These are phyloP conservation scores for Drosophila anomelani DNA, from an alignment of 2,888 invertebrate genomes.

Conservation along the genomic window DNA sequence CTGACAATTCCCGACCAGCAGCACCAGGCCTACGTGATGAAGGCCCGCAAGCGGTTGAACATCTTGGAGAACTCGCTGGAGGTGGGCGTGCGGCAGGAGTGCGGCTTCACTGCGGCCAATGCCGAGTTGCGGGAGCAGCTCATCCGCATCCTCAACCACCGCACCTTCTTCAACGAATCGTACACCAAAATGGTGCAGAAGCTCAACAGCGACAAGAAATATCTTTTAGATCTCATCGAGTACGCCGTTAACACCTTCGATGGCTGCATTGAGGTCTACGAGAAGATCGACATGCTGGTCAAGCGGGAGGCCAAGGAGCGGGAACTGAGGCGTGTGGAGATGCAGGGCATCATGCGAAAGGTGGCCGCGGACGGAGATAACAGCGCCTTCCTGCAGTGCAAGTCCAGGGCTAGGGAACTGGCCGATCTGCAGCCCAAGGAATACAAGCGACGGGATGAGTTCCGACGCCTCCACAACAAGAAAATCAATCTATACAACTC, in stretches of 20 bases:
- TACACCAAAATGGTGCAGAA: slow-evolving; percentile 82
- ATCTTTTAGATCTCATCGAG: slow-evolving; percentile 83
- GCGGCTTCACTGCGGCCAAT: slow-evolving; percentile 80
- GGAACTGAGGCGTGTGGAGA: slow-evolving; percentile 80
- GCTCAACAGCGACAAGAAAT: slow-evolving; percentile 83
- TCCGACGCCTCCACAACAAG: slow-evolving; percentile 75
- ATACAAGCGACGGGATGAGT: slow-evolving; percentile 80
- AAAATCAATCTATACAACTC: slow-evolving; percentile 81
- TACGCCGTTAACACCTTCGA: slow-evolving; percentile 82
- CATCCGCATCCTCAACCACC: slow-evolving; percentile 76
- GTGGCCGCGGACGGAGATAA: slow-evolving; percentile 80
- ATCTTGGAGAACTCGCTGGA: slow-evolving; percentile 83
- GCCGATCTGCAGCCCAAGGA: slow-evolving; percentile 82
- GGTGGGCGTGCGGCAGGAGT: slow-evolving; percentile 81
- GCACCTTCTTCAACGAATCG: slow-evolving; percentile 81
- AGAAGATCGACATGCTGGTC: slow-evolving; percentile 79
- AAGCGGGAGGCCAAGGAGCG: slow-evolving; percentile 76
- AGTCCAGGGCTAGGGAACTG: slow-evolving; percentile 72
- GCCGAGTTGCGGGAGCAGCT: slow-evolving; percentile 77
- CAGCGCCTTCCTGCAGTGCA: slow-evolving; percentile 77
- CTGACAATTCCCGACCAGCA: slow-evolving; percentile 82
- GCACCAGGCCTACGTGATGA: slow-evolving; percentile 77
- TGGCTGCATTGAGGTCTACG: slow-evolving; percentile 81
- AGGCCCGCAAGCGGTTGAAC: slow-evolving; percentile 72
- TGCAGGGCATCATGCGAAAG: slow-evolving; percentile 81